Percentiles rank a stretch among this genome's conserved stretches.
phyloP scores from a whole-genome alignment of 2,113 vertebrate genomes.

The Clupea harengus region DNA sequence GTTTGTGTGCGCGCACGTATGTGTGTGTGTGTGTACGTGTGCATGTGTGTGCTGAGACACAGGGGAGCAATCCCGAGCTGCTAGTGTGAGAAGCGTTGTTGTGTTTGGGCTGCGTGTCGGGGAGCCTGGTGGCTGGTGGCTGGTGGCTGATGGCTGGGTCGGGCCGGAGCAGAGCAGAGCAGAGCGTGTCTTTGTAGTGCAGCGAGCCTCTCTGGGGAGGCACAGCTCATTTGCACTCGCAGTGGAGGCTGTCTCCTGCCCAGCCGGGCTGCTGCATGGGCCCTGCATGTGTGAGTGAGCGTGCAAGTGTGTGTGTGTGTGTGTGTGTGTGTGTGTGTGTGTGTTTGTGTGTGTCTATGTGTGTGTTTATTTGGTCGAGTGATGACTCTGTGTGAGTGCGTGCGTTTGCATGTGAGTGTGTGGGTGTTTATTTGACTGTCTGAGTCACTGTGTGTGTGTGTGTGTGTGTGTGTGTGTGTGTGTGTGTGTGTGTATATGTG shows the following conservation, averaged over 20 bases:
- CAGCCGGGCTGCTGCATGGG: conserved; percentile 2
- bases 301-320: background rate
- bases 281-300: conserved; percentile 11
- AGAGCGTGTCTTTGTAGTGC: conserved; percentile 14
- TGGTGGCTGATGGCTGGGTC: background rate
- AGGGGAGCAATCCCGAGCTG: background rate
- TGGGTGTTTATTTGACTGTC: conserved; percentile 30
- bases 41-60: background rate
- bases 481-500: conserved; percentile 7
- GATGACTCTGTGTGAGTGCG: conserved; percentile 7
- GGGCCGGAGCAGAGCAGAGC: no score
- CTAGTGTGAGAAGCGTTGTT: background rate
- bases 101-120: background rate
- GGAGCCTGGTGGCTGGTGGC: background rate
- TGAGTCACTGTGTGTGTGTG: conserved; percentile 35
- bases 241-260: conserved; percentile 68
- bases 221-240: conserved; percentile 70
- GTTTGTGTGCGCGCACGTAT: background rate
- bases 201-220: conserved; percentile 56
- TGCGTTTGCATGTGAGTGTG: conserved; percentile 41
- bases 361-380: background rate
- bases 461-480: conserved; percentile 35
- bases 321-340: conserved; percentile 36
- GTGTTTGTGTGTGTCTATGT: conserved; percentile 17
- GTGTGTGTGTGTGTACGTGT: conserved; percentile 25